Evolutionary conservation across 1,140 invertebrate species (phyloP).

Genomic region (Planococcus citri): DNA sequence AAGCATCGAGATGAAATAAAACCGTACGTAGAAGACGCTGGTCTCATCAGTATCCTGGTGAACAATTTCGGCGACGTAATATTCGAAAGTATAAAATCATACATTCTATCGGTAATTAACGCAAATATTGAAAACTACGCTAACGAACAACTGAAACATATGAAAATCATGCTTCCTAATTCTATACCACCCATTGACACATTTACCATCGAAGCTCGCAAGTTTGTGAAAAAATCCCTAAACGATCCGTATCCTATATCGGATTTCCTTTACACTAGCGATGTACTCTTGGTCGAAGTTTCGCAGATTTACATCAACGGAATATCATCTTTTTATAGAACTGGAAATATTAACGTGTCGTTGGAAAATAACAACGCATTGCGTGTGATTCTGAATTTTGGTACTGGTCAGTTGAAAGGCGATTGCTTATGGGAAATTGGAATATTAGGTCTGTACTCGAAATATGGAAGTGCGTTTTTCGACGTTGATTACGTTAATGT

Average conservation of each 20-base stretch:
- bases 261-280: conserved; percentile 53
- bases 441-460: conserved; percentile 48
- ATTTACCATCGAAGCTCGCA: conserved; percentile 55
- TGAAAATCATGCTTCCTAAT: conserved; percentile 59
- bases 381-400: conserved; percentile 51
- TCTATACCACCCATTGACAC: conserved; percentile 73
- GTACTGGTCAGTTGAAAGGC: conserved; percentile 61
- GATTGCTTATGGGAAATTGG: conserved; percentile 64
- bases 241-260: conserved; percentile 58
- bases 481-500: conserved; percentile 52
- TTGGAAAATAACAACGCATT: conserved; percentile 57
- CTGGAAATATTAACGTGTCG: conserved; percentile 57
- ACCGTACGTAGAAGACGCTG: background rate
- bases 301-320: conserved; percentile 60
- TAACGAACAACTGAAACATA: conserved; percentile 34
- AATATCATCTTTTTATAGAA: conserved; percentile 62
- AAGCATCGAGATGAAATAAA: background rate
- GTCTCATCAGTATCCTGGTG: background rate
- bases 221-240: conserved; percentile 51
- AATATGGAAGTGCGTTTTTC: conserved; percentile 54
- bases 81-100: background rate
- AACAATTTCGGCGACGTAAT: background rate
- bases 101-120: conserved; percentile 43
- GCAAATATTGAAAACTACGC: conserved; percentile 39
- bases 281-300: conserved; percentile 43